These are phyloP conservation scores for Orthosia gothica DNA, from an alignment of 2,888 invertebrate species.

Conservation along the genomic window DNA sequence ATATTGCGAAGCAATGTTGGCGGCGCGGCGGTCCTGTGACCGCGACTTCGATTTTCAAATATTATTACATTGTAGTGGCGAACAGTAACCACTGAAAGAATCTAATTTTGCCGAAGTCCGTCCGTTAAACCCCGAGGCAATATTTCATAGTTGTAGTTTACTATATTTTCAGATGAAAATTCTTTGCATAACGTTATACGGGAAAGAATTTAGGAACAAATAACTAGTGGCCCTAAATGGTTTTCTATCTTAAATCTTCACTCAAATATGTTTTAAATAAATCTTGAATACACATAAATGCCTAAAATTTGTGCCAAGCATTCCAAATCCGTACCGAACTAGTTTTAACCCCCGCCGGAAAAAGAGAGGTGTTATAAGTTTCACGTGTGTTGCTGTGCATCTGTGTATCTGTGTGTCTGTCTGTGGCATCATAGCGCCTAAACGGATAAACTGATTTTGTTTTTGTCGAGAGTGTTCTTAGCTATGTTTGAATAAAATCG, in stretches of 20 bases:
- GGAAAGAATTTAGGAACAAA: slow-evolving; percentile 31
- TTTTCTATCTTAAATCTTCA: slow-evolving; percentile 13
- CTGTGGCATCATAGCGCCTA: no score
- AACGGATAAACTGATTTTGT: no score
- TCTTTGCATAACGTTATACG: slow-evolving; percentile 37
- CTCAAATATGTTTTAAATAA: slow-evolving; percentile 9
- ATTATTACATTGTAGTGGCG: slow-evolving; percentile 36
- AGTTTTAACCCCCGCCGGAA: no score
- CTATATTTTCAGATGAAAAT: slow-evolving; percentile 49
- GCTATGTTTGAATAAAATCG: no score
- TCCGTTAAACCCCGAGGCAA: slow-evolving; percentile 33
- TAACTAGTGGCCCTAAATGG: slow-evolving; percentile 10
- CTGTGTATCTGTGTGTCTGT: no score
- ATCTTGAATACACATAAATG: background rate
- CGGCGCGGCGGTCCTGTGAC: slow-evolving; percentile 13
- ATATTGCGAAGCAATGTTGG: slow-evolving; percentile 19
- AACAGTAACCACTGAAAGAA: slow-evolving; percentile 34
- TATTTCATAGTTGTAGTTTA: slow-evolving; percentile 40
- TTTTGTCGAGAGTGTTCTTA: no score
- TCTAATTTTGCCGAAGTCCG: slow-evolving; percentile 28
- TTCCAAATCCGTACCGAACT: background rate
- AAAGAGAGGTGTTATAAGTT: no score
- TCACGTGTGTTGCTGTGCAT: no score
- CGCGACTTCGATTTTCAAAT: slow-evolving; percentile 31
- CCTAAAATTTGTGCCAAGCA: background rate